Evolutionary conservation across 2,797 vertebrate genomes (phyloP).

Genomic region (Cyprinodon diabolis): DNA sequence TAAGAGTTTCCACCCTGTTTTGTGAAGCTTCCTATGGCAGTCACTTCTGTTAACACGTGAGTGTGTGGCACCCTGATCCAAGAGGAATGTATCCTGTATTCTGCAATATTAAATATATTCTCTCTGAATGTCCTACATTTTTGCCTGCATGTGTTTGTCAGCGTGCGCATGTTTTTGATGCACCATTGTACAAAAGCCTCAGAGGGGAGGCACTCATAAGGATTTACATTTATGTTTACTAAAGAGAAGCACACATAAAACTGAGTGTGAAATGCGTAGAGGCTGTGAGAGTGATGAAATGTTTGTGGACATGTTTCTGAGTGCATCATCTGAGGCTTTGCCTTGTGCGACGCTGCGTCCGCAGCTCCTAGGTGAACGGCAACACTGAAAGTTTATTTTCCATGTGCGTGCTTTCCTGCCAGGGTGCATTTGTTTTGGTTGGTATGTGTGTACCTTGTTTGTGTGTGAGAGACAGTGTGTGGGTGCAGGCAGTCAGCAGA

Average conservation of each 20-base stretch:
- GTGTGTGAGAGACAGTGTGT: slow-evolving; percentile 36
- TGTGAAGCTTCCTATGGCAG: slow-evolving; percentile 18
- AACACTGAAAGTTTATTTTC: slow-evolving; percentile 30
- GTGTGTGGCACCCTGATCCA: slow-evolving; percentile 26
- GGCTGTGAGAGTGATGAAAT: slow-evolving; percentile 13
- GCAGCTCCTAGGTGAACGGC: slow-evolving; percentile 14
- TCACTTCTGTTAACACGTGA: slow-evolving; percentile 4
- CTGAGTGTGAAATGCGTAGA: slow-evolving; percentile 32
- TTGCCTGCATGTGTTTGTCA: slow-evolving; percentile 19
- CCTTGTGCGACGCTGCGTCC: slow-evolving; percentile 7
- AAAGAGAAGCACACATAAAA: slow-evolving; percentile 42
- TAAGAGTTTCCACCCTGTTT: slow-evolving; percentile 26
- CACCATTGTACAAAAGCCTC: slow-evolving; percentile 47
- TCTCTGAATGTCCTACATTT: slow-evolving; percentile 65
- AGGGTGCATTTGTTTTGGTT: slow-evolving; percentile 60
- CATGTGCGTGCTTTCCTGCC: slow-evolving; percentile 38
- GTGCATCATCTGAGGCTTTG: slow-evolving; percentile 17
- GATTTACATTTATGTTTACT: slow-evolving; percentile 70
- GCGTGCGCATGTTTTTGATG: slow-evolving; percentile 42
- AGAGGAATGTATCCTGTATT: slow-evolving; percentile 51
- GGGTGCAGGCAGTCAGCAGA: slow-evolving; percentile 57
- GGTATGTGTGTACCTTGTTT: slow-evolving; percentile 35
- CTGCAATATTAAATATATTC: slow-evolving; percentile 61
- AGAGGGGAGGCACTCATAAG: slow-evolving; percentile 49
- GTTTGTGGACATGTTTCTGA: slow-evolving; percentile 25